These are phyloP conservation scores for Cephalophus harveyi DNA, from an alignment of 2,113 vertebrate genomes.

Conservation along the genomic window DNA sequence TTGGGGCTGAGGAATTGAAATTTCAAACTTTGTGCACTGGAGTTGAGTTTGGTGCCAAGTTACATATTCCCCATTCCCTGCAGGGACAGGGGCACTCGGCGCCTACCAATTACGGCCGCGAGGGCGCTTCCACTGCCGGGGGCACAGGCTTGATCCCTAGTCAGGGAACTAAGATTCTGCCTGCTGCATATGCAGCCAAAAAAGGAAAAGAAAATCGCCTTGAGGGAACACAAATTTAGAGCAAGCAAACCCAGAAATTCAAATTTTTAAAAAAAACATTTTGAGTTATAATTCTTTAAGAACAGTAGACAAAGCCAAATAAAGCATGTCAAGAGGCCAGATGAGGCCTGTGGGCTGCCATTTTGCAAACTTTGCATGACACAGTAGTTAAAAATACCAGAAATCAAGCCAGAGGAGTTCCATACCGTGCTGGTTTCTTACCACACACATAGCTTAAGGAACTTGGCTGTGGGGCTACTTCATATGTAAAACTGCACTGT, in stretches of 20 bases:
- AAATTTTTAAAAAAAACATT: background rate
- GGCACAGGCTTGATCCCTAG: background rate
- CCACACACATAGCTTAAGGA: background rate
- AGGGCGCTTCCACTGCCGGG: background rate
- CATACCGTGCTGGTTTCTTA: background rate
- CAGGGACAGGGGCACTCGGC: background rate
- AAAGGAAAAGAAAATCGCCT: background rate
- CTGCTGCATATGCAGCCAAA: background rate
- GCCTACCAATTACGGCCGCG: background rate
- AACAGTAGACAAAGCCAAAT: background rate
- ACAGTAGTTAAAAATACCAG: background rate
- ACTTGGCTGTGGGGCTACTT: background rate
- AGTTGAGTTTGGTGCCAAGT: background rate
- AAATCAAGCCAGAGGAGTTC: background rate
- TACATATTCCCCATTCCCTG: too few species aligned
- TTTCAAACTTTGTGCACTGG: background rate
- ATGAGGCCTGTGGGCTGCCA: background rate
- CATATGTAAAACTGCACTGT: background rate
- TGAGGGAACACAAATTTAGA: background rate
- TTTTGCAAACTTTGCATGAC: background rate
- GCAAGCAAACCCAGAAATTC: background rate
- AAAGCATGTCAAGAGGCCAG: background rate
- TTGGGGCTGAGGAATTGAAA: background rate
- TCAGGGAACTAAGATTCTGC: background rate
- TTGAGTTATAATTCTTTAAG: conserved; percentile 5